Conservation (phyloP, 2,797 vertebrate genomes). For the Acanthopagrus latus region DNA sequence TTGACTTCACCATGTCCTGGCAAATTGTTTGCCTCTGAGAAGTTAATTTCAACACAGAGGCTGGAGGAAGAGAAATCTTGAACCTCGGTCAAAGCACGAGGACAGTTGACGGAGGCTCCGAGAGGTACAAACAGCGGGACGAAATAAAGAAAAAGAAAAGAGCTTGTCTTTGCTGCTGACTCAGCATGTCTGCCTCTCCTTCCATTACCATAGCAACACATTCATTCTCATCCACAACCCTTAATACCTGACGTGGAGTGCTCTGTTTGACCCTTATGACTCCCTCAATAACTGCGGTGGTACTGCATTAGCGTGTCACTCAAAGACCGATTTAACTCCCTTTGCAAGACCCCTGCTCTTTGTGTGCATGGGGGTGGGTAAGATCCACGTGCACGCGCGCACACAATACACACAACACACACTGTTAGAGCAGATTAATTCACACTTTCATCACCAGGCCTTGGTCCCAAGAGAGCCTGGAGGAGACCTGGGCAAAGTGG, state of each 20-base stretch:
- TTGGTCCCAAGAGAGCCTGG: conserved; percentile 63
- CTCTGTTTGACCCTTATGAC: conserved; percentile 62
- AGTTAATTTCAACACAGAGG: conserved; percentile 3
- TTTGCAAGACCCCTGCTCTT: conserved; percentile 41
- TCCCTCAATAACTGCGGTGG: conserved; percentile 40
- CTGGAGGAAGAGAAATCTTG: neutral
- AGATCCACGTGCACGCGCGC: neutral
- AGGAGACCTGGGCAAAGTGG: conserved; percentile 61
- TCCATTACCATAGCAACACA: conserved; percentile 76
- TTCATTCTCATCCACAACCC: conserved; percentile 61
- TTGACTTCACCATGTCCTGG: neutral
- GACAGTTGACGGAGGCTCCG: conserved; percentile 35
- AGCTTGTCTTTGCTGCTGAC: conserved; percentile 64
- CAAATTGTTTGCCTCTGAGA: neutral
- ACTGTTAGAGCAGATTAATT: conserved; percentile 81
- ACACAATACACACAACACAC: conserved; percentile 11
- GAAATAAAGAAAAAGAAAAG: conserved; percentile 3
- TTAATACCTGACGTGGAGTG: conserved; percentile 48
- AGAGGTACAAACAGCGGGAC: conserved; percentile 39
- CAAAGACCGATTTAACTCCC: conserved; percentile 48
- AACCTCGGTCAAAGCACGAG: conserved; percentile 27
- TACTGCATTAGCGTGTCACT: conserved; percentile 56
- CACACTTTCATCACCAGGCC: conserved; percentile 81
- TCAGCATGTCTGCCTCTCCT: conserved; percentile 68
- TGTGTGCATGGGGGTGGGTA: too few relatives aligned